Evolutionary conservation across 1,140 invertebrate species (phyloP), one percentile per base, ranked within the genome.

Genomic region (Platyura marginata): DNA sequence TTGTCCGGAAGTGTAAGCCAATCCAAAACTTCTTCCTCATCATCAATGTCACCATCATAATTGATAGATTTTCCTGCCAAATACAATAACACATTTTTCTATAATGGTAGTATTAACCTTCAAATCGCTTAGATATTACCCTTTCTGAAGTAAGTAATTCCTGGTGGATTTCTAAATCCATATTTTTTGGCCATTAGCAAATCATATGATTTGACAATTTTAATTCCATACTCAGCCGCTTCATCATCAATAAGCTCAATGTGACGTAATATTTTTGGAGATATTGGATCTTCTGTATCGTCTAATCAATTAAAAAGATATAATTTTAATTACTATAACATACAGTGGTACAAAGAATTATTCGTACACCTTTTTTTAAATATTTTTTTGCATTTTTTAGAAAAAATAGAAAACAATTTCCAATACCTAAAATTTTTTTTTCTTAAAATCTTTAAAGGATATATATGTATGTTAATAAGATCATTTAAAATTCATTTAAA

Each of bases 141-240:
- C 63, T 90, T 89, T 25, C 88, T 72, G 65, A 93, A 93, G 53
- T 90, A 92, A 10, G 86, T 86, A 2, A 93, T 76, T 1, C 87
- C 88, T 1, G 89, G 88, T 21, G 85, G 85, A 56, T 86, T 82
- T 49, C 87, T 70, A 54, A 76, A 88, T 2, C 89, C 88, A 61
- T 89, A 91, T 56, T 93, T 94, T 61, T 94, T 94, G 2, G 89
- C 88, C 83, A 95, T 92, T 15, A 93, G 55, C 18, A 78, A 70
- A 63, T 94, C 88, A 51, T 74, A 77, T 66, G 86, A 86, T 67
- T 92, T 87, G 0, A 89, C 85, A 43, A 94, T 79, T 65, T 87
- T 84, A 47, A 93, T 89, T 42, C 87, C 88, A 63, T 89, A 95
- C 59, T 92, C 84, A 1, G 76, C 65, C 13, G 86, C 88, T 65